Evolutionary conservation across 2,888 invertebrate genomes (phyloP).

Genomic region (Tetanocera ferruginea): DNA sequence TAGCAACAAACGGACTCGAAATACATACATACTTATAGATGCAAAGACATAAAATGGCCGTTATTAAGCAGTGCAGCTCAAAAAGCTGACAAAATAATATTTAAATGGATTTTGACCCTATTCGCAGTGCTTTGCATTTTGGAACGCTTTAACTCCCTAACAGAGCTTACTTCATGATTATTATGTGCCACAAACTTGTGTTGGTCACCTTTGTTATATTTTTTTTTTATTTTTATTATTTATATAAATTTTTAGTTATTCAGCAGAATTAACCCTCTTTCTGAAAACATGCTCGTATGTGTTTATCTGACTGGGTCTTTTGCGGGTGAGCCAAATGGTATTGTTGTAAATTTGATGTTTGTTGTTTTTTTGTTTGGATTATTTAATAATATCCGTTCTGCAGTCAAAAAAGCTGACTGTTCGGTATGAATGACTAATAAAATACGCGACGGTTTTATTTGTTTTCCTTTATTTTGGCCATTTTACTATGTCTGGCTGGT

Average conservation of each 20-base stretch:
- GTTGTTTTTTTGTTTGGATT: neutral
- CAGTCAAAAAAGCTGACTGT: neutral
- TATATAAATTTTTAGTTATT: too few relatives aligned
- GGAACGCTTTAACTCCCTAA: neutral
- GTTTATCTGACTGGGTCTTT: too few relatives aligned
- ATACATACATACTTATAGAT: too few relatives aligned
- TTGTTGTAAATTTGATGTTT: neutral
- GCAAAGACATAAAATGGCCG: too few relatives aligned
- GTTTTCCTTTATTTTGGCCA: constrained; percentile 13
- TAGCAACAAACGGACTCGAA: too few relatives aligned
- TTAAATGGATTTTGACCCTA: neutral
- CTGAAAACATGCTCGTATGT: neutral
- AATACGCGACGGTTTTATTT: constrained; percentile 6
- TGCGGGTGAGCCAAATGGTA: neutral
- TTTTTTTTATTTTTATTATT: too few relatives aligned
- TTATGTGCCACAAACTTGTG: too few relatives aligned
- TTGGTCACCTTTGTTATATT: neutral
- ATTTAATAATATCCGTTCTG: neutral
- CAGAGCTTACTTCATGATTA: neutral
- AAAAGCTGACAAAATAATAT: neutral
- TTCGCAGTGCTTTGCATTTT: neutral
- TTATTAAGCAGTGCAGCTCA: too few relatives aligned
- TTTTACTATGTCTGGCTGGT: constrained; percentile 11
- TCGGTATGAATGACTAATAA: neutral
- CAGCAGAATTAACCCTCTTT: neutral